Evolutionary conservation across 1,140 invertebrate genomes (phyloP), one percentile per base, ranked within the genome.

Genomic region (Cotesia chilonis): DNA sequence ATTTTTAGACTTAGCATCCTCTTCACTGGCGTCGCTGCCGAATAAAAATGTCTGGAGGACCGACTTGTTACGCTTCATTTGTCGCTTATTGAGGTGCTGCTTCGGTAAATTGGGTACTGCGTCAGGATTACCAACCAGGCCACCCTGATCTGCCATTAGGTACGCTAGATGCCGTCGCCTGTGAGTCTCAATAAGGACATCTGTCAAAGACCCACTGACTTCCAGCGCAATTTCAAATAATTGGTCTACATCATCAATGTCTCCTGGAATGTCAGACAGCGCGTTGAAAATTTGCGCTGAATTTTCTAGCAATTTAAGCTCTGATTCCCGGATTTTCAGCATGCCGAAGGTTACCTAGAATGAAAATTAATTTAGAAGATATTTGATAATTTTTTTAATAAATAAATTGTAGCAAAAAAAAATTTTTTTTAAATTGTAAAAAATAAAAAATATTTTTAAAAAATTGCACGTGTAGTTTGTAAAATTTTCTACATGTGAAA

Each of bases 231-330:
- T 81, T 88, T 90, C 87, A 75, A 94, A 88, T 66, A 94, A 85
- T 78, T 90, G 89, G 81, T 97, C 95, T 60, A 97, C 94, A 89
- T 97, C 94, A 82, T 96, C 93, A 64, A 98, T 92, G 84, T 96
- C 93, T 17, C 95, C 94, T 71, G 97, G 97, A 80, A 98, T 95
- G 82, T 98, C 95, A 6, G 96, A 98, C 1, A 99, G 87, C 10
- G 95, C 94, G 87, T 98, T 99, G 83, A 99, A 99, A 81, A 99
- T 98, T 88, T 98, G 94, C 20, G 96, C 96, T 4, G 96, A 98
- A 87, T 97, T 97, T 81, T 96, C 94, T 75, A 96, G 87, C 75
- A 91, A 88, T 74, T 91, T 92, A 14, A 97, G 88, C 79, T 95
- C 92, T 60, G 91, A 89, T 86, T 97, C 96, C 93, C 92, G 96